Evolutionary conservation across 2,113 vertebrate species (phyloP).

Genomic region (Astur gentilis): DNA sequence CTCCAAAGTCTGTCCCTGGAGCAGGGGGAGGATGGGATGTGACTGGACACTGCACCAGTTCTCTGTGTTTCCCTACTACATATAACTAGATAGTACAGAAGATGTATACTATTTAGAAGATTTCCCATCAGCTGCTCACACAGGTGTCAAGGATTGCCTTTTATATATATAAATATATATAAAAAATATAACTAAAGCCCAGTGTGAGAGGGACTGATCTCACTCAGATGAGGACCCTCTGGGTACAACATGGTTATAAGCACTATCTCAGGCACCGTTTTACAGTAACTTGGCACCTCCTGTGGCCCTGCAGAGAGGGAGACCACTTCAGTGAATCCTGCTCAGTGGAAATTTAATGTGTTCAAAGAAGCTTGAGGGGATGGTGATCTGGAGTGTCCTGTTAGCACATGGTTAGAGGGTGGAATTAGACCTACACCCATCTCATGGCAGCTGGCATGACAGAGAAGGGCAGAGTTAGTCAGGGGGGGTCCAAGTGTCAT

Average conservation of each 20-base stretch:
- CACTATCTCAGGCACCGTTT: background rate
- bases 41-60: background rate
- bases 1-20: background rate
- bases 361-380: background rate
- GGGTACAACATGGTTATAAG: background rate
- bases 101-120: background rate
- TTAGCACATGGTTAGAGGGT: background rate
- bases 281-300: background rate
- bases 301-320: background rate
- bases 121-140: background rate
- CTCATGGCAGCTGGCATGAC: background rate
- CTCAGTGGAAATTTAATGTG: background rate
- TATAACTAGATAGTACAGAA: background rate
- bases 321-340: background rate
- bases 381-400: background rate
- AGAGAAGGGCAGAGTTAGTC: background rate
- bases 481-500: background rate
- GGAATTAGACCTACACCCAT: background rate
- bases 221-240: background rate
- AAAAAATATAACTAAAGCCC: background rate
- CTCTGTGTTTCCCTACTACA: background rate
- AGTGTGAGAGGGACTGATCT: background rate
- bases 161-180: background rate
- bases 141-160: background rate
- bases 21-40: background rate